phyloP scores from a whole-genome alignment of 2,797 vertebrate genomes.

The Gouania willdenowi region DNA sequence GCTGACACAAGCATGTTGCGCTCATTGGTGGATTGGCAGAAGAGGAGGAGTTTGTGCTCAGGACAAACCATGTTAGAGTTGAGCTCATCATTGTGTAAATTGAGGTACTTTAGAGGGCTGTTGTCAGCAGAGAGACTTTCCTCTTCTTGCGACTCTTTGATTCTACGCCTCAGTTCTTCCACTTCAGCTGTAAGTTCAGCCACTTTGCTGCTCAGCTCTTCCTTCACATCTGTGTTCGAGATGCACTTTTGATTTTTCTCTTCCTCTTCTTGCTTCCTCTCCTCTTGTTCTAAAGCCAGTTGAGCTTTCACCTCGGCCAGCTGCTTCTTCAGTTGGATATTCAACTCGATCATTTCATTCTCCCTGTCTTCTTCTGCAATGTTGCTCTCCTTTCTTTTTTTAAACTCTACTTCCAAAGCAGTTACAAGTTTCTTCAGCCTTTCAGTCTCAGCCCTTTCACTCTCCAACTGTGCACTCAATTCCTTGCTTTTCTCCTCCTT shows the following conservation, averaged over 20 bases:
- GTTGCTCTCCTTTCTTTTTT: slow-evolving; percentile 14
- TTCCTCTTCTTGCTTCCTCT: slow-evolving; percentile 55
- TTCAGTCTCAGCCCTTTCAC: slow-evolving; percentile 57
- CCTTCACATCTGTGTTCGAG: slow-evolving; percentile 31
- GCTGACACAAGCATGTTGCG: slow-evolving; percentile 51
- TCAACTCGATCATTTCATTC: slow-evolving; percentile 58
- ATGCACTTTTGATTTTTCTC: no score
- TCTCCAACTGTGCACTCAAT: slow-evolving; percentile 61
- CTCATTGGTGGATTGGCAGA: slow-evolving; percentile 64
- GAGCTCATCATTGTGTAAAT: slow-evolving; percentile 53
- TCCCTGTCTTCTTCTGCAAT: slow-evolving; percentile 10
- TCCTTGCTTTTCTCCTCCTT: slow-evolving; percentile 63
- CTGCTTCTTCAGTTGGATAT: slow-evolving; percentile 64
- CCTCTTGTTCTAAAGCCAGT: slow-evolving; percentile 66
- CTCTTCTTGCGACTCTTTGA: slow-evolving; percentile 19
- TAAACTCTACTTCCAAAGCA: slow-evolving; percentile 48
- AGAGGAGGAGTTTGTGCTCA: slow-evolving; percentile 36
- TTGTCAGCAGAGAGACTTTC: slow-evolving; percentile 39
- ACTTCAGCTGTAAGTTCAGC: slow-evolving; percentile 65
- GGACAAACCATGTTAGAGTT: slow-evolving; percentile 37
- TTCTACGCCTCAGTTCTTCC: slow-evolving; percentile 47
- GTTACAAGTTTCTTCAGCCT: slow-evolving; percentile 53
- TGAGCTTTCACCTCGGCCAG: slow-evolving; percentile 61
- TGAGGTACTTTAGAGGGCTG: slow-evolving; percentile 62
- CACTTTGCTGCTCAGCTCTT: slow-evolving; percentile 49